phyloP scores from a whole-genome alignment of 2,888 invertebrate species.

The Melieria omissa region DNA sequence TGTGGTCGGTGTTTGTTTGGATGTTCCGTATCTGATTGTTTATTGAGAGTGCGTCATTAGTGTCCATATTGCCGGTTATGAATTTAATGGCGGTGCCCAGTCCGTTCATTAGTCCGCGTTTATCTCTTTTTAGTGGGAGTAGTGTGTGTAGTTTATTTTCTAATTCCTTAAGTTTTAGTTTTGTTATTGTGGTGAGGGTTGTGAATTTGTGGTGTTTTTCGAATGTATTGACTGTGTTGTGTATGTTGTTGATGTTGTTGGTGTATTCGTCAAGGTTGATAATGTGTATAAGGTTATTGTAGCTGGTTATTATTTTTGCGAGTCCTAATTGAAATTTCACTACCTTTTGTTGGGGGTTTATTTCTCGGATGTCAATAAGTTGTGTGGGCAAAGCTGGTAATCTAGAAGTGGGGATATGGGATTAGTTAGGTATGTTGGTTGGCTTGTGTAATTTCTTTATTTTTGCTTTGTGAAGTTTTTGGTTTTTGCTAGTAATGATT shows the following conservation, averaged over 20 bases:
- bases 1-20: too few relatives aligned
- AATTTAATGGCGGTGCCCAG: too few relatives aligned
- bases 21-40: too few relatives aligned
- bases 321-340: neutral
- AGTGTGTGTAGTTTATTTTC: neutral
- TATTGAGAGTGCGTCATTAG: too few relatives aligned
- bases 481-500: conserved; percentile 34
- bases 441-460: conserved; percentile 28
- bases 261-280: neutral
- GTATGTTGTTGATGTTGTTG: neutral
- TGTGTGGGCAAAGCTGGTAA: neutral
- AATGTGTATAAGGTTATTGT: conserved; percentile 1
- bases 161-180: neutral
- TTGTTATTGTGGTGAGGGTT: neutral
- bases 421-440: neutral
- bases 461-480: conserved; percentile 41
- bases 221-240: neutral
- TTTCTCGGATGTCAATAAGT: neutral
- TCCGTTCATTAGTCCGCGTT: too few relatives aligned
- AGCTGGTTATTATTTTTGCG: neutral
- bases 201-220: neutral
- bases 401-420: neutral
- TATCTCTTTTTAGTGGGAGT: too few relatives aligned
- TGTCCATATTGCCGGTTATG: too few relatives aligned
- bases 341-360: neutral